Evolutionary conservation across 2,113 vertebrate species (phyloP), one percentile per base, ranked within the genome.

Genomic region (Siphamia tubifer): DNA sequence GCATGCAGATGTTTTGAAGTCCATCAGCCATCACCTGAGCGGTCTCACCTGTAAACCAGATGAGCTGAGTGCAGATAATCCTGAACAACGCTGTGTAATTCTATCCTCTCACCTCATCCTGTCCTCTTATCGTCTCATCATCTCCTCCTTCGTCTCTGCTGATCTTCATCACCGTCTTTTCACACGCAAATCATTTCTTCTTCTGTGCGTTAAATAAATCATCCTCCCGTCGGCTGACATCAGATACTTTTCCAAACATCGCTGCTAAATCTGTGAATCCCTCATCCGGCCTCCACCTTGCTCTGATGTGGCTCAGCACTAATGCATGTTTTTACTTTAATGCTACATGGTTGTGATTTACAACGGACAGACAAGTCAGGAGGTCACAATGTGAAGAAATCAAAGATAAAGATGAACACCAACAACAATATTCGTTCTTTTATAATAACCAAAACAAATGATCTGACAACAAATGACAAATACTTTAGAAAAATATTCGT

Each of bases 321-420:
- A 77, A 83, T 79, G 82, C 79, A 85, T 88, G 77, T 86, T 85
- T 87, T 87, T 78, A 85, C 68, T 90, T 68, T 88, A 70, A 81
- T 76, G 74, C 76, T 84, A 86, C 58, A 78, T 72, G 82, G 68
- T 68, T 72, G 58, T 83, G 72, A 72, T 76, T 72, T 28, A 60
- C 61, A 40, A 67, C 55, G 55, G 20, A 54, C 39, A 25, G 13
- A 16, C 43, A 25, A 8, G n/a, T n/a, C n/a, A n/a, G n/a, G n/a
- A n/a, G n/a, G n/a, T n/a, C n/a, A n/a, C n/a, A n/a, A n/a, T n/a
- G n/a, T n/a, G n/a, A n/a, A n/a, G n/a, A n/a, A n/a, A n/a, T n/a
- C n/a, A n/a, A n/a, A n/a, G n/a, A n/a, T n/a, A n/a, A n/a, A n/a
- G n/a, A n/a, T n/a, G n/a, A n/a, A n/a, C n/a, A n/a, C n/a, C n/a